Base-by-base conservation (phyloP, 2,888 invertebrate species). In the Watsonalla binaria region DNA sequence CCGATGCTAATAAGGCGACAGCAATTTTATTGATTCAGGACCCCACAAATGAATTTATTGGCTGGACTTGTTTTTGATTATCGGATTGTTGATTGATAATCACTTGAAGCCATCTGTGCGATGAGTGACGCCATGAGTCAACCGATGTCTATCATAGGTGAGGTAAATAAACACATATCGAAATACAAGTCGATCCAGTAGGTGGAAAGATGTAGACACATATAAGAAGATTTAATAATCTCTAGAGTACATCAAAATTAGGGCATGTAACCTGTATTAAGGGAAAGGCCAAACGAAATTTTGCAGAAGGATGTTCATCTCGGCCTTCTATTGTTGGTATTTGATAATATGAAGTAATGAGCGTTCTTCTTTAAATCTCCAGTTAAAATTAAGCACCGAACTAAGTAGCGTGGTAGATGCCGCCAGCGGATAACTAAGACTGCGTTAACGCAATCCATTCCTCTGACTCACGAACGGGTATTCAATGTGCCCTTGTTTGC, bases 391-490 rank as follows among this genome's bases (percentile, higher is more conserved):
- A 24, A 24, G 24, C 49, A 33, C 46, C 51, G 54, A 65, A 59
- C 58, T 65, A 62, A 63, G 65, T 24, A 24, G 24, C 24, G 24
- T 4, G 24, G 56, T 69, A 61, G 54, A 52, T 48, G 35, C 37
- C 42, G 39, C 49, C 14, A 46, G 46, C 46, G 14, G 14, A 14
- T 54, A 57, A 55, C 58, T 55, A 51, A 24, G 45, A 35, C 51
- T 46, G 49, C 52, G 42, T 24, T 37, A 39, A 24, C 37, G 33
- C 51, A 53, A 15, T 45, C 51, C 51, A 37, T 55, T 52, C 15
- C n/a, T 57, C 35, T 45, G 54, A 50, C 46, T 51, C 35, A 49
- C 55, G 64, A 65, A 67, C 53, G 47, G 49, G 39, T 49, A 55
- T 55, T 54, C 59, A 49, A 51, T 14, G 51, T 42, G 52, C 47